Evolutionary conservation across 2,888 invertebrate genomes (phyloP).

Genomic region (Drosophila stalkeri): DNA sequence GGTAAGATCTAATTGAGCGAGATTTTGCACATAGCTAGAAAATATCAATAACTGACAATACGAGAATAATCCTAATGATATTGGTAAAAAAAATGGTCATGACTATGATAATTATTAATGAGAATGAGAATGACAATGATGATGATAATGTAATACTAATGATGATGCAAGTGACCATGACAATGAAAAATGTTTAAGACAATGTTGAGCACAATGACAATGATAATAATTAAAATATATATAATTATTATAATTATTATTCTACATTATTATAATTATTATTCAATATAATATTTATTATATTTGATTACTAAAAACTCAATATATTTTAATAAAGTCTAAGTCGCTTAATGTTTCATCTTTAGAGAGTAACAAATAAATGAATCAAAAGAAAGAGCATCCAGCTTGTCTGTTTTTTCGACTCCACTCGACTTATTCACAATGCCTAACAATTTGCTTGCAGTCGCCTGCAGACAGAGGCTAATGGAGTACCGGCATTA

Average conservation of each 20-base stretch:
- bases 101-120: not conserved
- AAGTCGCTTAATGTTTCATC: no score
- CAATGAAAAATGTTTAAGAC: not conserved
- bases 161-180: not conserved
- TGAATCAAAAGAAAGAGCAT: not conserved
- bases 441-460: conserved; percentile 58
- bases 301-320: no score
- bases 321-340: no score
- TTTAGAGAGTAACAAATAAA: not conserved
- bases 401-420: not conserved
- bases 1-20: conserved; percentile 37
- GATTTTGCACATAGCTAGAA: conserved; percentile 29
- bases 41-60: not conserved
- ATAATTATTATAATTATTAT: no score
- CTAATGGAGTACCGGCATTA: conserved; percentile 60
- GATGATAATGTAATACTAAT: not conserved
- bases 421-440: conserved; percentile 11
- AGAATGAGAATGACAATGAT: not conserved
- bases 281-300: no score
- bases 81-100: not conserved
- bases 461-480: conserved; percentile 48
- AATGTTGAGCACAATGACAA: not conserved
- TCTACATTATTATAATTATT: no score
- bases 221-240: not conserved
- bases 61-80: not conserved